Conservation (phyloP, 2,797 vertebrate species). For the Sebastes minor region DNA sequence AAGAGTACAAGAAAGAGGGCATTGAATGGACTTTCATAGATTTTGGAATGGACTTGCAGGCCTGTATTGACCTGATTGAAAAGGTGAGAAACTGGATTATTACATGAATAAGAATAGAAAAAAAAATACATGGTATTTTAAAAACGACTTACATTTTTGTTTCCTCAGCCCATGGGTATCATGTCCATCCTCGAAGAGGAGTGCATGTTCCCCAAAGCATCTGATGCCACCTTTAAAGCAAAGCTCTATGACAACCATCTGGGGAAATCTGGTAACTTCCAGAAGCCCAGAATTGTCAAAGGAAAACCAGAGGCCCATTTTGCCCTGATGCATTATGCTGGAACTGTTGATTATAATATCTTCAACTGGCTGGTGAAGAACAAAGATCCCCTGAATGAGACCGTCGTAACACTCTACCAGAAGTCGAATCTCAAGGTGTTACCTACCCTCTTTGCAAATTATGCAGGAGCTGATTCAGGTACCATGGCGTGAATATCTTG, state of each 20-base stretch:
- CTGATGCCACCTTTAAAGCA: constrained; percentile 85
- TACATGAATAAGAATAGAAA: rapidly evolving
- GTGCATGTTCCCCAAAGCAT: constrained; percentile 88
- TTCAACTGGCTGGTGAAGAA: constrained; percentile 86
- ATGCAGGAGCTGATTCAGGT: constrained; percentile 79
- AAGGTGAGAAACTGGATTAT: constrained; percentile 70
- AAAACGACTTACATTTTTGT: background rate
- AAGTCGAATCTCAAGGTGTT: constrained; percentile 86
- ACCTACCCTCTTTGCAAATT: constrained; percentile 80
- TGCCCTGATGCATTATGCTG: constrained; percentile 82
- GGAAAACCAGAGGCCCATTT: constrained; percentile 88
- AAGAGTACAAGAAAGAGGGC: constrained; percentile 86
- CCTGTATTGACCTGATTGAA: constrained; percentile 85
- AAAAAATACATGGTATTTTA: background rate
- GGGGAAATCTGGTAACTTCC: constrained; percentile 80
- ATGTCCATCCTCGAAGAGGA: constrained; percentile 95
- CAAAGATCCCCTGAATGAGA: constrained; percentile 89
- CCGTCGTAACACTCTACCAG: constrained; percentile 86
- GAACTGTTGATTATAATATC: constrained; percentile 89
- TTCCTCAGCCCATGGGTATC: constrained; percentile 85
- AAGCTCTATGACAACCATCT: constrained; percentile 69
- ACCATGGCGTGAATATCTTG: background rate
- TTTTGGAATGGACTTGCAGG: constrained; percentile 84
- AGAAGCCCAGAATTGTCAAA: constrained; percentile 85
- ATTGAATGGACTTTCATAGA: constrained; percentile 85